Percentiles rank a stretch among this genome's conserved stretches.
phyloP scores from a whole-genome alignment of 2,113 vertebrate species.

The Myotis yumanensis region DNA sequence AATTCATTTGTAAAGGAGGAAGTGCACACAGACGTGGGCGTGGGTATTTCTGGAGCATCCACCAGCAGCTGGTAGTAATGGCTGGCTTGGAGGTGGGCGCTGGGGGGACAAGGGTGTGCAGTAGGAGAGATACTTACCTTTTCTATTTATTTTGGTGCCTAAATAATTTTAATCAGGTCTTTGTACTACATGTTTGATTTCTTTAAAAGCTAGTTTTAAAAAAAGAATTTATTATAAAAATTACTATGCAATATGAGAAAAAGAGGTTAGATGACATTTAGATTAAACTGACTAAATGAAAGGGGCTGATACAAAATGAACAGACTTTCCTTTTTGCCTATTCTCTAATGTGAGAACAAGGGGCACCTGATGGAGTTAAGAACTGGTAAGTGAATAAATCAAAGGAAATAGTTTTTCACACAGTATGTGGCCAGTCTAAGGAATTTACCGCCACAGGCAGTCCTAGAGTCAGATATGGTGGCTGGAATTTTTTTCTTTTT shows the following conservation, averaged over 20 bases:
- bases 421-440: background rate
- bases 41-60: background rate
- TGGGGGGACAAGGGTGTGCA: background rate
- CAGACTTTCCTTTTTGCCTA: background rate
- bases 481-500: background rate
- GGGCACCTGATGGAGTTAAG: background rate
- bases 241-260: background rate
- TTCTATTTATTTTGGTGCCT: background rate
- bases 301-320: background rate
- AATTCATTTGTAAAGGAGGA: background rate
- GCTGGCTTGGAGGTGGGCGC: too few species aligned
- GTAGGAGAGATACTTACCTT: background rate
- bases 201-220: background rate
- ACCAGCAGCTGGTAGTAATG: background rate
- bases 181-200: background rate
- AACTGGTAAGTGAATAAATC: conserved; percentile 13
- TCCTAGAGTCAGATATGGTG: background rate
- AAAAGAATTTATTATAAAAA: background rate
- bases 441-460: conserved; percentile 13
- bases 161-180: background rate
- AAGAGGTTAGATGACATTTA: background rate
- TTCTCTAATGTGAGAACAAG: background rate
- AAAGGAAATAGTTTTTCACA: conserved; percentile 25
- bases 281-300: background rate
- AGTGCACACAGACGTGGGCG: background rate